phyloP scores from a whole-genome alignment of 64 coral and sea anemone genomes.

The Trachythela sp. region DNA sequence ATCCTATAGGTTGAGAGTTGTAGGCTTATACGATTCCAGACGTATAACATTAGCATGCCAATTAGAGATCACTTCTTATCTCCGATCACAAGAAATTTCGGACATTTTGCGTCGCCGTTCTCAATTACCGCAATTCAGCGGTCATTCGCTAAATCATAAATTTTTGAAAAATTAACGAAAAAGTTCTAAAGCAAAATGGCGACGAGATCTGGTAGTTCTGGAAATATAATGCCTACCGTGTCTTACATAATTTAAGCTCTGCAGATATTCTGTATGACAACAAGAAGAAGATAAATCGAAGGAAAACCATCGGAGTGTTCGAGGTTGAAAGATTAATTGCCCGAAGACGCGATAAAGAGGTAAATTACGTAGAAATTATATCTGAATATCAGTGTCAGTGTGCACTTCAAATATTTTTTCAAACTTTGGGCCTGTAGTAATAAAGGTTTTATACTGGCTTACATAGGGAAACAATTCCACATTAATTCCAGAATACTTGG shows the following conservation, averaged over 20 bases:
- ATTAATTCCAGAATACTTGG: background rate
- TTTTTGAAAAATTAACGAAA: too few relatives aligned
- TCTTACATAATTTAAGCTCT: background rate
- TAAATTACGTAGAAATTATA: too few relatives aligned
- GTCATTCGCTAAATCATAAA: background rate
- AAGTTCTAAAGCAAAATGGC: background rate
- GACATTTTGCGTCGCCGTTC: background rate
- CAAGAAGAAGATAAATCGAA: background rate
- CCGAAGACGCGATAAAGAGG: background rate
- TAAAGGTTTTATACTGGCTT: too few relatives aligned
- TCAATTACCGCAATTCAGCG: background rate
- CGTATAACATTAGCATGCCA: too few relatives aligned
- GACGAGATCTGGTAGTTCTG: background rate
- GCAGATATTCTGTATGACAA: background rate
- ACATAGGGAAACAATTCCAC: background rate
- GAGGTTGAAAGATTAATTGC: background rate
- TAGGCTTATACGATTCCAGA: too few relatives aligned
- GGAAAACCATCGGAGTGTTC: too few relatives aligned
- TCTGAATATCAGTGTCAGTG: too few relatives aligned
- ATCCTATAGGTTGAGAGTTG: too few relatives aligned
- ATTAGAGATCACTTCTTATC: too few relatives aligned
- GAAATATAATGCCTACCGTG: background rate
- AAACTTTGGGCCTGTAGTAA: too few relatives aligned
- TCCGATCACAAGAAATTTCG: background rate
- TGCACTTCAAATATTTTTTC: too few relatives aligned